Conservation (phyloP, 2,113 vertebrate species). For the Petrocephalus zakoni region DNA sequence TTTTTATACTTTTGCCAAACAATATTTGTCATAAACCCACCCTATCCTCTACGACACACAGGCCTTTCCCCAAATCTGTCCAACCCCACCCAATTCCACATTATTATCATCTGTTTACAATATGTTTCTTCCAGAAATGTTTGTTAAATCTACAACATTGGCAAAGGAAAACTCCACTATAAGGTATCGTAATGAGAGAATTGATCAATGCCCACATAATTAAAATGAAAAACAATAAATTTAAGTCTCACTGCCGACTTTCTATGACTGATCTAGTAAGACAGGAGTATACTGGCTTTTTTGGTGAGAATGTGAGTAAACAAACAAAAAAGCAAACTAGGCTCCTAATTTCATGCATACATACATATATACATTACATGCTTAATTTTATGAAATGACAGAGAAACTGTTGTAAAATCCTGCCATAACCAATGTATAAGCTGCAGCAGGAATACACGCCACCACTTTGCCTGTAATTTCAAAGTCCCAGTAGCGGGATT, state of each 20-base stretch:
- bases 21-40: background rate
- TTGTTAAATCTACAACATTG: background rate
- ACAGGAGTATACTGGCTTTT: background rate
- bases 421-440: background rate
- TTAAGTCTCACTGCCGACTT: background rate
- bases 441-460: background rate
- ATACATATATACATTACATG: background rate
- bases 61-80: background rate
- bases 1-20: slow-evolving; percentile 7
- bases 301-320: background rate
- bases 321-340: background rate
- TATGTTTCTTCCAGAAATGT: background rate
- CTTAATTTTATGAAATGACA: background rate
- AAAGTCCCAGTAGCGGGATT: background rate
- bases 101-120: background rate
- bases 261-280: background rate
- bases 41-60: background rate
- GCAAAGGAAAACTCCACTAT: background rate
- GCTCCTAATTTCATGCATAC: background rate
- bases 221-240: background rate
- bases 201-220: background rate
- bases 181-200: background rate
- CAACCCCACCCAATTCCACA: background rate
- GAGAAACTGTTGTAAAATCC: background rate
- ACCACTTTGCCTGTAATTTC: background rate